Conservation (phyloP, 2,888 invertebrate genomes). For the Loripinus fragilis region DNA sequence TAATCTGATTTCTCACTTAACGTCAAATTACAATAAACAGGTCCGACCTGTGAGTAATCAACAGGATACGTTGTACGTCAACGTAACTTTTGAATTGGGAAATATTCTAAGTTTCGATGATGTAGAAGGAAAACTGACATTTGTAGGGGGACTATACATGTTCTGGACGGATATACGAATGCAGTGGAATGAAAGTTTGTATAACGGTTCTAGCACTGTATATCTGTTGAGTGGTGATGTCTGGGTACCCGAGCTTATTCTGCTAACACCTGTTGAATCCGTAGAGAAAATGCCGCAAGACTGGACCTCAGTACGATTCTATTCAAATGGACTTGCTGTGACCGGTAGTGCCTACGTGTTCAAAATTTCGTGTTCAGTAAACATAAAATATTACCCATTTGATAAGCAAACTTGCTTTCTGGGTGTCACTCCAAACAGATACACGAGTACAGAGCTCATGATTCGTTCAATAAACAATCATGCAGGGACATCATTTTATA, state of each 20-base stretch:
- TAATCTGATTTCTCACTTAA: not conserved
- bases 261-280: not conserved
- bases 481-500: not conserved
- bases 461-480: not conserved
- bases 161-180: not conserved
- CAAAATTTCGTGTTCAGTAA: not conserved
- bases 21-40: not conserved
- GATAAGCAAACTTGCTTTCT: not conserved
- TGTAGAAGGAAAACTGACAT: not conserved
- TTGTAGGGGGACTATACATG: not conserved
- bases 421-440: not conserved
- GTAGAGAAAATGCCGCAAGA: not conserved
- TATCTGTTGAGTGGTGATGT: not conserved
- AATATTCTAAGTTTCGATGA: not conserved
- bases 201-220: not conserved
- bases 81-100: not conserved
- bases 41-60: not conserved
- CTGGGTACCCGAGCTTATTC: not conserved
- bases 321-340: not conserved
- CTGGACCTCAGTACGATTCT: not conserved
- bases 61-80: not conserved
- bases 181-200: not conserved
- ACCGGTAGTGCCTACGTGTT: not conserved
- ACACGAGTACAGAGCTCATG: not conserved
- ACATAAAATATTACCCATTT: constrained; percentile 9